Evolutionary conservation across 2,888 invertebrate genomes (phyloP), one percentile per base, ranked within the genome.

Genomic region (Ellobium chinense): DNA sequence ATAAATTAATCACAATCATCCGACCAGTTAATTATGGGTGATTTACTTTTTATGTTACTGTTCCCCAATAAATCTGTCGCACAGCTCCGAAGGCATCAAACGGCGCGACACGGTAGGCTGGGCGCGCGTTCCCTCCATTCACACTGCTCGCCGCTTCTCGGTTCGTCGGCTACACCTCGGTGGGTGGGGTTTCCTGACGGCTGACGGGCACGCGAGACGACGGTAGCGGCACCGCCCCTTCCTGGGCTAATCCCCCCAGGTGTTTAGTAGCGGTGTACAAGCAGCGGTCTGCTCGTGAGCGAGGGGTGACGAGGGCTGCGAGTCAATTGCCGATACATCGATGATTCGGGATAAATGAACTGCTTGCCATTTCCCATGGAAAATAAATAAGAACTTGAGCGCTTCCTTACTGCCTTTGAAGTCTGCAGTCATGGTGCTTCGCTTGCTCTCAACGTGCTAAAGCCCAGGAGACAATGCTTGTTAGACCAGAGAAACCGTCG

Each of bases 131-230:
- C 31, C 56, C 54, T 34, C 34, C 56, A n/a, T n/a, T 70, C 56
- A 56, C 72, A 36, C 56, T 36, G 34, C 72, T 58, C 36, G 72
- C 72, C 24, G 36, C 37, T 72, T 60, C 58, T 58, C 72, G 72
- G 72, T 72, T 72, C 72, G 72, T 29, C 72, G 58, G 58, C 1
- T 72, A 14, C 72, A 36, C 58, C 14, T 72, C n/a, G 31, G 72
- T 72, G 72, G 72, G 72, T 72, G 72, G 72, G 72, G 72, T 72
- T 72, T 72, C 31, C 0, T 24, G 18, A 27, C 9, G n/a, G 34
- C 58, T 72, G 72, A 72, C 72, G 58, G 72, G 72, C 72, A 72
- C 72, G 60, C 72, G 72, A 37, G 46, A 34, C 36, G 58, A 18
- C 27, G 72, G 2, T 27, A 37, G 2, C 54, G 27, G 46, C 46